Percentiles rank a stretch among this genome's conserved stretches.
Evolutionary conservation across 2,113 vertebrate genomes (phyloP).

Genomic region (Halcyon senegalensis): DNA sequence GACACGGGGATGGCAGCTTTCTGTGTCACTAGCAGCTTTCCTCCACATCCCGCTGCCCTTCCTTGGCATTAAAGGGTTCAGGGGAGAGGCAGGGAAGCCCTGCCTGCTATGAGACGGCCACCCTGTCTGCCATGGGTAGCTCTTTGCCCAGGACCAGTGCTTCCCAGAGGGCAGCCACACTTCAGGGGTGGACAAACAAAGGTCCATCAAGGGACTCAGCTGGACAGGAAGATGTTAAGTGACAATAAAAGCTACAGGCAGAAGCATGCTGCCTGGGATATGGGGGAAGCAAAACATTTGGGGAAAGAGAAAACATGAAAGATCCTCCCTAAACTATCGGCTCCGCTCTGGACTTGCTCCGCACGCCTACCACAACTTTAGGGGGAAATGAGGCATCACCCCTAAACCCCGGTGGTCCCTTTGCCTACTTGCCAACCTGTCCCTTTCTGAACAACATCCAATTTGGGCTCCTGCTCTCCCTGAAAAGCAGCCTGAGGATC

Average conservation of each 20-base stretch:
- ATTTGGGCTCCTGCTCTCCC: fast-evolving
- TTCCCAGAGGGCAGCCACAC: background rate
- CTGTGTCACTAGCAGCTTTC: background rate
- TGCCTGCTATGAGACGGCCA: background rate
- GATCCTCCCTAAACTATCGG: background rate
- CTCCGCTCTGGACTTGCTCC: background rate
- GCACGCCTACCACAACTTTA: background rate
- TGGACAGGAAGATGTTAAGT: background rate
- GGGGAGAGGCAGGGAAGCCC: slow-evolving; percentile 32
- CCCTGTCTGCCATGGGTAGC: background rate
- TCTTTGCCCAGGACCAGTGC: background rate
- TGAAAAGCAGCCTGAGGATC: background rate
- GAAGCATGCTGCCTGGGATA: background rate
- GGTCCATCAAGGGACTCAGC: background rate
- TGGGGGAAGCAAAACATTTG: background rate
- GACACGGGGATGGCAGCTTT: background rate
- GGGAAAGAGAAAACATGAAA: background rate
- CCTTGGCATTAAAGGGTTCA: background rate
- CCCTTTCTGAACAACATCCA: background rate
- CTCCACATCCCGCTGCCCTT: background rate
- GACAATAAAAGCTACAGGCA: background rate
- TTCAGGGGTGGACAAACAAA: background rate
- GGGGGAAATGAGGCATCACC: background rate
- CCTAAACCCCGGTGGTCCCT: background rate
- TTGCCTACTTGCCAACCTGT: background rate